Percentiles rank a stretch among this genome's conserved stretches.
Conservation (phyloP, 2,888 invertebrate genomes). For the Tenodera sinensis region DNA sequence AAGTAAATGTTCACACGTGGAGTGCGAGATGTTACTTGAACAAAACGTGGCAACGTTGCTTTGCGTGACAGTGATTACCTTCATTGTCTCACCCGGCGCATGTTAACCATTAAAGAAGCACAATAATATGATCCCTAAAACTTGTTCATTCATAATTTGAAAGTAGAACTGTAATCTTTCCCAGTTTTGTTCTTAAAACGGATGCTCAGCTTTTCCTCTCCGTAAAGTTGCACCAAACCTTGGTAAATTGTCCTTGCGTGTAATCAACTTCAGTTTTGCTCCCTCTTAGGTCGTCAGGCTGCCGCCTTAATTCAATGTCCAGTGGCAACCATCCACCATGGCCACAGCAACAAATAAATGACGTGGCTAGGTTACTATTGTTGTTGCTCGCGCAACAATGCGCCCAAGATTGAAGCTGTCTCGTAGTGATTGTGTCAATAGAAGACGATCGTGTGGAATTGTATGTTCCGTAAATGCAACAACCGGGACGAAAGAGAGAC, state of each 20-base stretch:
- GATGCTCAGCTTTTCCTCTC: no score
- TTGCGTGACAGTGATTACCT: no score
- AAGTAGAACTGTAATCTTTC: no score
- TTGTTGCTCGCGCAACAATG: background rate
- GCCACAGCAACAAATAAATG: background rate
- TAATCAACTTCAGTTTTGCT: background rate
- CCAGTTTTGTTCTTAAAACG: no score
- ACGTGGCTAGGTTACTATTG: background rate
- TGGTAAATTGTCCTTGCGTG: background rate
- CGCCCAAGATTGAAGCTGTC: background rate
- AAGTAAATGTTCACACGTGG: no score
- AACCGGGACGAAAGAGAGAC: background rate
- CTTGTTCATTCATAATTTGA: no score
- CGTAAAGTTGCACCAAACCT: no score
- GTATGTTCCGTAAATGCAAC: background rate
- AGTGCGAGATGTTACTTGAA: no score
- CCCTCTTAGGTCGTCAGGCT: background rate
- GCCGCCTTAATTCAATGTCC: background rate
- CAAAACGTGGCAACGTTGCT: no score
- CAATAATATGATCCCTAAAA: no score
- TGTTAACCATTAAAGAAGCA: no score
- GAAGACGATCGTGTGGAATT: background rate
- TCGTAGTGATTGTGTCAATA: background rate
- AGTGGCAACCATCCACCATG: background rate
- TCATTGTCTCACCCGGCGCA: no score